These are phyloP conservation scores for Discoglossus pictus DNA, from an alignment of 2,797 vertebrate genomes.

Conservation along the genomic window DNA sequence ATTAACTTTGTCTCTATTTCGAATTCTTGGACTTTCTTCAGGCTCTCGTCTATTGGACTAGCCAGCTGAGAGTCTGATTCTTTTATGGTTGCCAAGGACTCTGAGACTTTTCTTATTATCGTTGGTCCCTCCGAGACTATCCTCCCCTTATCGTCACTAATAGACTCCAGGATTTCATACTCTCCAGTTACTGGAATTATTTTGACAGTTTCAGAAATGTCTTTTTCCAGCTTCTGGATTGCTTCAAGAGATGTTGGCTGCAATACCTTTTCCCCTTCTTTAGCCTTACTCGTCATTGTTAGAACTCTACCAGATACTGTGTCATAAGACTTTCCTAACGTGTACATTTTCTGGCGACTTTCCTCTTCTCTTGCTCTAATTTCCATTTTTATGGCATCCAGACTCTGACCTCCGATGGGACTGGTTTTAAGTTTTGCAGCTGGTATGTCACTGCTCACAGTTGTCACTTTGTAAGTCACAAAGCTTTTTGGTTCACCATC, in stretches of 20 bases:
- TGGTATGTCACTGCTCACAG: constrained; percentile 72
- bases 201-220: constrained; percentile 64
- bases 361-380: constrained; percentile 72
- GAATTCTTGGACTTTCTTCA: constrained; percentile 53
- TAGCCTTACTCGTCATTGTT: constrained; percentile 74
- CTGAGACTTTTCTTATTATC: constrained; percentile 66
- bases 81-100: constrained; percentile 80
- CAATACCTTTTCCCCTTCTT: constrained; percentile 67
- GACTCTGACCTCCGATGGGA: constrained; percentile 63
- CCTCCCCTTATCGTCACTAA: constrained; percentile 70
- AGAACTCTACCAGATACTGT: constrained; percentile 80
- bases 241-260: constrained; percentile 65
- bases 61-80: constrained; percentile 75
- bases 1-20: constrained; percentile 52
- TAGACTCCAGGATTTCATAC: constrained; percentile 78
- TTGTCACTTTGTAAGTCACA: constrained; percentile 80
- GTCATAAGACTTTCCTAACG: constrained; percentile 83
- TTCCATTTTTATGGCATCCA: constrained; percentile 80
- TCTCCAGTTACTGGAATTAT: constrained; percentile 65
- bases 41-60: constrained; percentile 68
- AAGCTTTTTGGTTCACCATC: constrained; percentile 77
- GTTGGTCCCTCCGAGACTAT: constrained; percentile 58
- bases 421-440: constrained; percentile 65
- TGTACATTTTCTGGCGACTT: constrained; percentile 75
- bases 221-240: constrained; percentile 61